Base-by-base conservation (phyloP, 2,797 vertebrate genomes). In the Apodemus agrarius region DNA sequence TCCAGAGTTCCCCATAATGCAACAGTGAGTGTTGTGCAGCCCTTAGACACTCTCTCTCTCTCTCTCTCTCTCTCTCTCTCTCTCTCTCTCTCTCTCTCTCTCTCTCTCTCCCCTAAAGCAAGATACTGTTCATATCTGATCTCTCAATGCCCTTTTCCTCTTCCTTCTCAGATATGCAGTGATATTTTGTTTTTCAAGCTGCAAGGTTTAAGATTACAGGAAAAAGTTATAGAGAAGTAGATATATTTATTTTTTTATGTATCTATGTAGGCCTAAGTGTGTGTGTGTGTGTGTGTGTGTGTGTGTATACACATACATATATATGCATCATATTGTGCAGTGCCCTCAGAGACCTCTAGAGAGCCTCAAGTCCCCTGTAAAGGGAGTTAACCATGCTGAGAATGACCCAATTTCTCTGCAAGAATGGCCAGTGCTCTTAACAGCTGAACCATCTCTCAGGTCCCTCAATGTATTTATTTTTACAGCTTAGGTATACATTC, bases 161-260 rank as follows among this genome's bases (percentile, higher is more conserved):
- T 92, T 95, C 61, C 61, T 95, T 74, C 40, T 95, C n/a, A 80
- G 13, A 16, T 65, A 81, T 78, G 2, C 14, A 95, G 40, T 78
- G 75, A 31, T 82, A 43, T 89, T 94, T 75, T 79, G 21, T 84
- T 96, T 96, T 94, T 96, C 40, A 67, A 88, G 81, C 91, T 49
- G 80, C 22, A 84, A 81, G 34, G 16, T 92, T 95, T 93, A 95
- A 82, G 26, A 96, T 88, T 81, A 80, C 57, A 94, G 92, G 89
- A 89, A 4, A 61, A 84, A 61, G 89, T 19, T 40, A 85, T 49
- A 16, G 14, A 49, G 43, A 67, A 3, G 65, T 67, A 67, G 29
- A 67, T 43, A 40, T 29, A 17, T 49, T 13, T 67, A 22, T 46
- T 29, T 49, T 67, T 67, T 69, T 34, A 69, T 69, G 83, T 67